Base-by-base conservation (phyloP, 2,113 vertebrate genomes). In the Colossoma macropomum region DNA sequence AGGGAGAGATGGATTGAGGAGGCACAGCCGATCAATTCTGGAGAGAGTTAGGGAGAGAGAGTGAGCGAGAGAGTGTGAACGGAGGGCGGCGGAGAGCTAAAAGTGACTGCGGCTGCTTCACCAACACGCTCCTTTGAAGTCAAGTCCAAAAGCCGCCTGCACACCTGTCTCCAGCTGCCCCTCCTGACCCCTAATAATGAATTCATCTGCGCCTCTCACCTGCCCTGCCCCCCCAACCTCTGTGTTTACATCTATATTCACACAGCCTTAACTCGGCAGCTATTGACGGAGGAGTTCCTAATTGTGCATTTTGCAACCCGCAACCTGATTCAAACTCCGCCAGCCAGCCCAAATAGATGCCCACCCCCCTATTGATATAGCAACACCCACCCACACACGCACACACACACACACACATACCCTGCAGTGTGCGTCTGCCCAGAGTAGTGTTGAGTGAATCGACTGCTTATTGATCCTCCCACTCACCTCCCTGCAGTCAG, bases 401-500 rank as follows among this genome's bases (percentile, higher is more conserved):
- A 66, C 1, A 23, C 60, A 56, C 74, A 66, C 1, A 23, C 60
- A 56, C 87, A 75, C 84, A 86, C 88, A 62, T 81, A 45, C 74
- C 82, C 74, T 71, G 66, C 65, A 84, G 84, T 88, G 75, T 88
- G 79, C 88, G 85, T 78, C 79, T 81, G 41, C 80, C 87, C 69
- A 50, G 91, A 91, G 90, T 91, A 92, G 94, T 94, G 94, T 93
- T 94, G 94, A 95, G 92, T 90, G 89, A 90, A 95, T 95, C 90
- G 94, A 95, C 93, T 93, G 90, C 88, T 86, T 93, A 95, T 95
- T 80, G 94, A 95, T 94, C 93, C 88, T 89, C 91, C 89, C 93
- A 94, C 93, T 94, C 94, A 91, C 93, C 93, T 94, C 93, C 93
- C 94, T 92, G 94, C 93, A 95, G 93, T 95, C 92, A 93, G 92